These are phyloP conservation scores for Drosophila hydei DNA, from an alignment of 1,140 invertebrate genomes.

Conservation along the genomic window DNA sequence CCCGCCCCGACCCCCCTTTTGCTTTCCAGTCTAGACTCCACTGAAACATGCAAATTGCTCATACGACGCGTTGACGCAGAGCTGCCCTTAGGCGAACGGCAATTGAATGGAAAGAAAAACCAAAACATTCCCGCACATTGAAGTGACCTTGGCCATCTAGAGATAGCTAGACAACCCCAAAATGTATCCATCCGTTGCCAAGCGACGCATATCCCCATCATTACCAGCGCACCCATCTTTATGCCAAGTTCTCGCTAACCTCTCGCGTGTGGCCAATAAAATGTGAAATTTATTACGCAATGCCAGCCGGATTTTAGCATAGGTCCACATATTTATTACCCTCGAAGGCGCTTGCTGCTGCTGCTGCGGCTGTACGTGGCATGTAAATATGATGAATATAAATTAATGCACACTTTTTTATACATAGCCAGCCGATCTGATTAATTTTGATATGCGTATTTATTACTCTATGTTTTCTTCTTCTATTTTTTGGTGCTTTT, in stretches of 20 bases:
- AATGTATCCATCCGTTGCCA: slow-evolving; percentile 30
- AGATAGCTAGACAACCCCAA: background rate
- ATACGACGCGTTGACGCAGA: slow-evolving; percentile 52
- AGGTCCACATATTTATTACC: slow-evolving; percentile 30
- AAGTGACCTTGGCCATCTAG: slow-evolving; percentile 35
- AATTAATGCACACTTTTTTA: slow-evolving; percentile 35
- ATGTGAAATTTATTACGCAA: slow-evolving; percentile 49
- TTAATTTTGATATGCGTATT: slow-evolving; percentile 43
- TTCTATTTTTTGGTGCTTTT: slow-evolving; percentile 6
- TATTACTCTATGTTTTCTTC: background rate
- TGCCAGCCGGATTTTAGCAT: slow-evolving; percentile 23
- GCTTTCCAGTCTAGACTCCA: slow-evolving; percentile 22
- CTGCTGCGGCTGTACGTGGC: slow-evolving; percentile 10
- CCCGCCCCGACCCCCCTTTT: background rate
- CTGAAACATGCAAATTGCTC: slow-evolving; percentile 53
- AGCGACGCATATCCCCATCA: slow-evolving; percentile 33
- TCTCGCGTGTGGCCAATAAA: slow-evolving; percentile 47
- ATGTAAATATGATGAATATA: slow-evolving; percentile 39
- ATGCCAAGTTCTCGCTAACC: slow-evolving; percentile 7
- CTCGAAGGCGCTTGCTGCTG: slow-evolving; percentile 7
- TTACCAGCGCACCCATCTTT: slow-evolving; percentile 21
- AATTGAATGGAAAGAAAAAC: slow-evolving; percentile 20
- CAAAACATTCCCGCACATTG: background rate
- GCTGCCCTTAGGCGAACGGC: slow-evolving; percentile 4
- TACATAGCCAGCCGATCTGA: slow-evolving; percentile 24